phyloP scores from a whole-genome alignment of 2,113 vertebrate genomes.

The Peromyscus maniculatus region DNA sequence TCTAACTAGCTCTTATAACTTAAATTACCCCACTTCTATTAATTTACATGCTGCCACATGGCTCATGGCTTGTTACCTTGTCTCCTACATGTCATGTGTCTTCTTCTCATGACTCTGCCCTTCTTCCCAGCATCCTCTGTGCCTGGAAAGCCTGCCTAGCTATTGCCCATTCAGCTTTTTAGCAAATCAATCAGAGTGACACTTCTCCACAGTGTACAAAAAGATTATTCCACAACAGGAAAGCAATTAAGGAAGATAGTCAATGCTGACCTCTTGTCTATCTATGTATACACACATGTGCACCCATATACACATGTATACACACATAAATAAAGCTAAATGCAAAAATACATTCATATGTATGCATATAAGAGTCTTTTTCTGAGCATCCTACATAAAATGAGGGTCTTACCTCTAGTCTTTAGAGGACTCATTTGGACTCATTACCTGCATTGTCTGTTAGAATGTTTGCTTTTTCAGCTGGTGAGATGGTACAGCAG shows the following conservation, averaged over 20 bases:
- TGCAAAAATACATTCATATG: not conserved
- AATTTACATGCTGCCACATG: not conserved
- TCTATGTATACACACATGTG: not conserved
- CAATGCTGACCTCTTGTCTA: not conserved
- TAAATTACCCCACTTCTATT: not conserved
- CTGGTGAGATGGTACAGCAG: not conserved
- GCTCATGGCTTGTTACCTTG: not conserved
- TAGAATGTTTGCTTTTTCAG: not conserved
- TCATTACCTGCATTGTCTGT: not conserved
- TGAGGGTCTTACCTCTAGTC: not conserved
- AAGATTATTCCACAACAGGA: not conserved
- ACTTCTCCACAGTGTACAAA: not conserved
- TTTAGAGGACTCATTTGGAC: not conserved
- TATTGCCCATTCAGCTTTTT: not conserved
- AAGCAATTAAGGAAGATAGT: not conserved
- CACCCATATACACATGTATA: not conserved
- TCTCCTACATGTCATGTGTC: not conserved
- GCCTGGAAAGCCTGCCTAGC: not conserved
- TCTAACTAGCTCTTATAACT: not conserved
- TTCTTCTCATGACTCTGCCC: not conserved
- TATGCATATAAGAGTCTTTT: not conserved
- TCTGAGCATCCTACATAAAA: not conserved
- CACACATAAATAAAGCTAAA: not conserved
- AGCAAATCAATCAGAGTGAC: not conserved
- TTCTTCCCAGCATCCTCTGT: not conserved